phyloP scores from a whole-genome alignment of 1,140 invertebrate species.

The Chionoecetes opilio region DNA sequence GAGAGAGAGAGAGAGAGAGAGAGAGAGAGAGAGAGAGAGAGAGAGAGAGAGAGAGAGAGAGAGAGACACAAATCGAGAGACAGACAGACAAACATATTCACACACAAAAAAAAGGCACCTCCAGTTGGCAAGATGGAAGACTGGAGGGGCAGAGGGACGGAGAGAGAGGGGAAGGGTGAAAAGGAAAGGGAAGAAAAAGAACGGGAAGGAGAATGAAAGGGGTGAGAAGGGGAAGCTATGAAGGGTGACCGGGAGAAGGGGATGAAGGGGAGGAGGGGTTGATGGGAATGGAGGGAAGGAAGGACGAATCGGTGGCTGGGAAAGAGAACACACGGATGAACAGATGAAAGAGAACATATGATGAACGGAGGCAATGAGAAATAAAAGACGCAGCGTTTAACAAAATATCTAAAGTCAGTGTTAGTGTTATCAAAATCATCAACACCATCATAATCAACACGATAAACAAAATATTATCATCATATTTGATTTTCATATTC shows the following conservation, averaged over 20 bases:
- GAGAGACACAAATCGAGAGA: not conserved
- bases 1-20: not conserved
- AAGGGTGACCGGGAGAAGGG: not conserved
- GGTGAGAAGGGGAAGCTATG: conserved; percentile 5
- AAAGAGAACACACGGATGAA: not conserved
- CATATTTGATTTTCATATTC: no score
- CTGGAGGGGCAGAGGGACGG: no score
- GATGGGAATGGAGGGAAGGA: not conserved
- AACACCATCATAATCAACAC: no score
- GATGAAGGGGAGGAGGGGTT: not conserved
- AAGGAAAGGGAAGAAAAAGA: conserved; percentile 29
- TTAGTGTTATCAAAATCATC: no score
- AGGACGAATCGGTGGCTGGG: not conserved
- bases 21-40: conserved; percentile 44
- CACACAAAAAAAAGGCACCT: not conserved
- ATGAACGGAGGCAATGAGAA: not conserved
- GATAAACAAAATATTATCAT: not conserved
- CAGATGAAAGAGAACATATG: not conserved
- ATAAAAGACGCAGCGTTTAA: no score
- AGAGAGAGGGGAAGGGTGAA: not conserved
- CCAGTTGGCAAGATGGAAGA: no score
- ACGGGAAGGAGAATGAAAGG: conserved; percentile 22
- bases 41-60: conserved; percentile 33
- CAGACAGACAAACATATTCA: not conserved
- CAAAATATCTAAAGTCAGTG: no score